Base-by-base conservation (phyloP, 2,113 vertebrate species). In the Prionailurus viverrinus region DNA sequence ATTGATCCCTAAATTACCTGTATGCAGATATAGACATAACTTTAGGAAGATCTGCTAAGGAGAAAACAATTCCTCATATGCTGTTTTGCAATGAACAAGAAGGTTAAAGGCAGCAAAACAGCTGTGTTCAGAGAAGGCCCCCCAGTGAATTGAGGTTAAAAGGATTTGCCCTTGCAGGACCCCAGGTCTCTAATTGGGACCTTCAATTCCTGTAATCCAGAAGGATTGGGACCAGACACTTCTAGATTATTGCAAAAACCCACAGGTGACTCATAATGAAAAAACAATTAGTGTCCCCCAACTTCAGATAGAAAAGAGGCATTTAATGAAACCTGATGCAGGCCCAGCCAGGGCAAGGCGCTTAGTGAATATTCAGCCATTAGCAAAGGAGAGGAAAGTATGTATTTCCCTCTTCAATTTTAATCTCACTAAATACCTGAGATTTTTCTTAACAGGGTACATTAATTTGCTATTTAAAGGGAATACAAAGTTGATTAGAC, bases 181-280 rank as follows among this genome's bases (percentile, higher is more conserved):
- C 98, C 97, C 95, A 95, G 98, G 95, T 89, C 97, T 98, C 98
- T 98, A 98, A 99, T 98, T 98, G 98, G 66, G 27, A 14, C 45
- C 96, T 96, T 97, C 97, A 98, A 98, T 98, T 98, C 98, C 98
- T 97, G 84, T 98, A 99, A 99, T 98, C 98, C 98, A 98, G 98
- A 98, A 98, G 98, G 98, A 99, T 98, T 99, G 98, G 85, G 96
- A 98, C 94, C 98, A 99, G 98, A 99, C 98, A 94, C 97, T 98
- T 98, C 41, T 4, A 98, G 98, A 98, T 98, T 98, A 98, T 97
- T 98, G 97, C 87, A 93, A 97, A 94, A 91, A 89, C 97, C 97
- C 97, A 98, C 98, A 98, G 98, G 98, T 98, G 98, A 98, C 97
- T 98, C 86, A 96, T 48, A 92, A 97, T 94, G 94, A 95, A 98